Evolutionary conservation across 2,888 invertebrate species (phyloP).

Genomic region (Neoascia interrupta): DNA sequence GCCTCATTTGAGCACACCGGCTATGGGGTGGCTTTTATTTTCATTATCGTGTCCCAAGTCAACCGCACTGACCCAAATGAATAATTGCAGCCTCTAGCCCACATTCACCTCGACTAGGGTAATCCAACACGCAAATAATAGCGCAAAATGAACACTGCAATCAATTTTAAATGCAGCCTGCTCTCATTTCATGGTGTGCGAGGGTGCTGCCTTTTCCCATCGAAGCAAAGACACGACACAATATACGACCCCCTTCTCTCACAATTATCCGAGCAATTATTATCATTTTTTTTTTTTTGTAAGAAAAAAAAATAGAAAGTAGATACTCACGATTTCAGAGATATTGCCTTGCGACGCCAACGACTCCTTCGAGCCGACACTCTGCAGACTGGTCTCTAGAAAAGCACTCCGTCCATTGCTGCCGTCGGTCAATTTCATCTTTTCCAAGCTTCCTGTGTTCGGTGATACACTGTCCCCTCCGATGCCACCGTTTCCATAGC

Average conservation of each 20-base stretch:
- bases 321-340: constrained; percentile 77
- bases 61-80: constrained; percentile 26
- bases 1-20: not conserved
- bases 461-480: constrained; percentile 75
- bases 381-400: constrained; percentile 72
- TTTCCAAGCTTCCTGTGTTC: constrained; percentile 76
- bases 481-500: constrained; percentile 73
- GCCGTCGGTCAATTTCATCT: constrained; percentile 72
- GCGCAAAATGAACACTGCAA: constrained; percentile 2
- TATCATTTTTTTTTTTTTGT: too few relatives aligned
- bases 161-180: constrained; percentile 26
- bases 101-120: constrained; percentile 8
- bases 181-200: constrained; percentile 6
- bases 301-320: constrained; percentile 9
- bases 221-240: not conserved
- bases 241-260: not conserved
- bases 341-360: constrained; percentile 79
- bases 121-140: constrained; percentile 10
- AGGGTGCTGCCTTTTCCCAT: not conserved
- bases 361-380: constrained; percentile 79
- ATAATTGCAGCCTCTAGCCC: constrained; percentile 13
- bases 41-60: constrained; percentile 1
- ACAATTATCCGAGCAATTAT: not conserved
- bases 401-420: constrained; percentile 52
- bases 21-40: not conserved